These are phyloP conservation scores for Hipparchia semele DNA, from an alignment of 2,888 invertebrate species.

Conservation along the genomic window DNA sequence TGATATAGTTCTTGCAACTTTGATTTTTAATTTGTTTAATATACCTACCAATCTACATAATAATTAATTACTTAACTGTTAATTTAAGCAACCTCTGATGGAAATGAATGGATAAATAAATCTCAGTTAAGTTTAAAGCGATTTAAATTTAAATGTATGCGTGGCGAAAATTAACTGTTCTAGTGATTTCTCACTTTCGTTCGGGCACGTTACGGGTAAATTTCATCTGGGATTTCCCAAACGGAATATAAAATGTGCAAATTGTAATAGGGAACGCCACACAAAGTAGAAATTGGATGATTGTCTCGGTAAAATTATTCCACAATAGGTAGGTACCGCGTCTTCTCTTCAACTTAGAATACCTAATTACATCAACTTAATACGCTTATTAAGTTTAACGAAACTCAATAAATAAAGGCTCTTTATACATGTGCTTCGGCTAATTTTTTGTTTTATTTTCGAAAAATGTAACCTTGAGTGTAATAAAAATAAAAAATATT, in stretches of 20 bases:
- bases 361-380: too few species aligned
- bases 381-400: too few species aligned
- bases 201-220: conserved; percentile 34
- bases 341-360: background rate
- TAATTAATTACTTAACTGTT: background rate
- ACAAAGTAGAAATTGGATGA: conserved; percentile 30
- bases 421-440: too few species aligned
- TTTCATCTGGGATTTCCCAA: conserved; percentile 43
- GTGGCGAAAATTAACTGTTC: conserved; percentile 33
- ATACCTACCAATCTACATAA: background rate
- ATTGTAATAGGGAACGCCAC: conserved; percentile 38
- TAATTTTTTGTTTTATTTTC: too few species aligned
- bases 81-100: background rate
- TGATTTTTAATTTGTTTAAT: background rate
- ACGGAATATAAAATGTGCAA: conserved; percentile 43
- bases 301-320: background rate
- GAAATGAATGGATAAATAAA: conserved; percentile 22
- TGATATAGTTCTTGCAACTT: too few species aligned
- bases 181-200: conserved; percentile 36
- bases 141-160: conserved; percentile 32
- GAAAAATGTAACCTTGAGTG: too few species aligned
- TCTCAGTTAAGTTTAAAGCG: conserved; percentile 22
- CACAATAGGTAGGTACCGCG: too few species aligned
- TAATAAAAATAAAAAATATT: too few species aligned
- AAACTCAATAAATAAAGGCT: too few species aligned